phyloP scores from a whole-genome alignment of 2,888 invertebrate genomes.

The Drosophila paracracens region DNA sequence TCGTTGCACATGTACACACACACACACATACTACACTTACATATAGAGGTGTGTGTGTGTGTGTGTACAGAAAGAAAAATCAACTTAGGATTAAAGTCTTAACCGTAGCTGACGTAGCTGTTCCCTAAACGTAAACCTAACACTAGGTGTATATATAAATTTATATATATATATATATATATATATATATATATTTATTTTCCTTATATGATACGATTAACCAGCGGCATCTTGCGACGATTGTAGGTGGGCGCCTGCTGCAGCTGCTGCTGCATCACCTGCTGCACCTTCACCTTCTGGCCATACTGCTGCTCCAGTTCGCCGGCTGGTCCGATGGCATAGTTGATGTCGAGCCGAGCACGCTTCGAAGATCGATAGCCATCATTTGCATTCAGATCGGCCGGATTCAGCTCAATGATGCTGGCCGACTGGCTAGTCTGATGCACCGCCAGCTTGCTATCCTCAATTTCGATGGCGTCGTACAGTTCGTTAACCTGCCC shows the following conservation, averaged over 20 bases:
- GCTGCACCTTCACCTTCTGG: slow-evolving; percentile 74
- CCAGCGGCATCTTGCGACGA: slow-evolving; percentile 88
- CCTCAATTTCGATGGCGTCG: slow-evolving; percentile 90
- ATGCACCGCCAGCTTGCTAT: slow-evolving; percentile 85
- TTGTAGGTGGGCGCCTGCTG: slow-evolving; percentile 85
- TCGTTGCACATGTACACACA: slow-evolving; percentile 13
- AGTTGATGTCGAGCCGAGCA: slow-evolving; percentile 83
- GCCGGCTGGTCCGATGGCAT: slow-evolving; percentile 86
- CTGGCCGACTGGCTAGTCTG: slow-evolving; percentile 79
- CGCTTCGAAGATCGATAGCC: slow-evolving; percentile 85
- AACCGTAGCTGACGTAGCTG: slow-evolving; percentile 58
- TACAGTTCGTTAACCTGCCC: slow-evolving; percentile 89
- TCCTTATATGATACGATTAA: slow-evolving; percentile 86
- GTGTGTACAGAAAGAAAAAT: slow-evolving; percentile 38
- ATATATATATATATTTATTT: background rate
- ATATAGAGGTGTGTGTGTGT: background rate
- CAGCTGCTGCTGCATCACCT: slow-evolving; percentile 62
- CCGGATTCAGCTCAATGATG: slow-evolving; percentile 86
- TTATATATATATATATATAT: slow-evolving; percentile 16
- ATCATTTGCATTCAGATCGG: slow-evolving; percentile 86
- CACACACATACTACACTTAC: background rate
- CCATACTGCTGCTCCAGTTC: slow-evolving; percentile 82
- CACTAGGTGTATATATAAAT: slow-evolving; percentile 43
- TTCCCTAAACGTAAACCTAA: slow-evolving; percentile 53
- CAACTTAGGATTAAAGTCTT: slow-evolving; percentile 38